Evolutionary conservation across 35 echinoderm and acorn worm genomes (phyloP), one percentile per base, ranked within the genome.

Genomic region (Ptychodera flava): DNA sequence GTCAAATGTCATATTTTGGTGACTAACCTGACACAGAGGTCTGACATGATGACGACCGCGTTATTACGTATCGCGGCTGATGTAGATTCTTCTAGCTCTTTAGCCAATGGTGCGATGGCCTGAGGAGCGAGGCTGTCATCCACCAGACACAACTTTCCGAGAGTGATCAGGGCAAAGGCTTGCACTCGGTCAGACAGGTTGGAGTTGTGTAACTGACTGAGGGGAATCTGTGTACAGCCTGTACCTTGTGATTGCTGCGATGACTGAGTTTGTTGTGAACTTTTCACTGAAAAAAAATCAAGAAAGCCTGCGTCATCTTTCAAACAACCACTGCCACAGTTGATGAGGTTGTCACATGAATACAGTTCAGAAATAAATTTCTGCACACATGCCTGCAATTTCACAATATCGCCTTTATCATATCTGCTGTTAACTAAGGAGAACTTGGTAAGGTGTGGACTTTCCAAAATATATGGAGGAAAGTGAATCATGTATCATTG

Each of bases 11-110:
- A n/a, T n/a, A n/a, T n/a, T n/a, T n/a, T n/a, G n/a, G n/a, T n/a
- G 30, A 86, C 88, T 28, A 36, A 94, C 95, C 95, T 92, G 31
- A 92, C 92, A 35, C 96, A 99, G 0, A 99, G 86, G 32, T 94
- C 96, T 84, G 92, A 99, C 96, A 99, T 94, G n/a, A 99, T 88
- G 16, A 99, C 78, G 37, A 91, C 88, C 10, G 94, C 96, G 78
- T 99, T 99, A 38, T 94, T 99, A 38, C 96, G 83, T 77, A 90
- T 90, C 0, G 92, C 90, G 30, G 89, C 52, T 37, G 92, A 88
- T 0, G 85, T 80, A 0, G 96, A 94, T 1, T 83, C 92, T 86
- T 99, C 96, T 35, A 99, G 88, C 81, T 99, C 96, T 16, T 90
- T 87, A 15, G 96, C 90, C 32, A 99, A 78, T 15, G 92, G 92